These are phyloP conservation scores for Caenorhabditis sp. DNA, from an alignment of 2,888 invertebrate species.

Conservation along the genomic window DNA sequence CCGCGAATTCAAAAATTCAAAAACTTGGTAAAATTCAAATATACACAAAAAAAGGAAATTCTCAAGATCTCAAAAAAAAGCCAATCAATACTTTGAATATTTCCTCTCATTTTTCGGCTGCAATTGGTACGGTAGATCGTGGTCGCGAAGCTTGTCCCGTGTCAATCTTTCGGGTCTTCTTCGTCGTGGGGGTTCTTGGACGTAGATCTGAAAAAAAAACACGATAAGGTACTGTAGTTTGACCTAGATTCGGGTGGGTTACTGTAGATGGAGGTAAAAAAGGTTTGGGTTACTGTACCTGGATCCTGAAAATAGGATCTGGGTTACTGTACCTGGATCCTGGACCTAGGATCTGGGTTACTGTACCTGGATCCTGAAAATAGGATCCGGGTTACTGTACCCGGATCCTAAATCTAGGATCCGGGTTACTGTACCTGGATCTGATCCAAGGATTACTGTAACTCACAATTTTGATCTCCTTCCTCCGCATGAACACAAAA, in stretches of 20 bases:
- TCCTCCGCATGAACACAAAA: constrained; percentile 64
- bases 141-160: constrained; percentile 59
- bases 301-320: too few relatives aligned
- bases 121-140: constrained; percentile 67
- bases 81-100: constrained; percentile 2
- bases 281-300: too few relatives aligned
- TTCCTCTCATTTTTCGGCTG: constrained; percentile 37
- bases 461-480: constrained; percentile 68
- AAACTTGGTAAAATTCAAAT: too few relatives aligned
- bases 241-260: too few relatives aligned
- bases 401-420: too few relatives aligned
- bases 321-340: not conserved
- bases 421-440: not conserved
- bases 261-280: too few relatives aligned
- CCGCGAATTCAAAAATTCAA: too few relatives aligned
- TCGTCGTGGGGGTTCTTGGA: constrained; percentile 48
- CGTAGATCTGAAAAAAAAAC: constrained; percentile 59
- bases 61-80: constrained; percentile 6
- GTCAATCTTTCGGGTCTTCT: constrained; percentile 36
- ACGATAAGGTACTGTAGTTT: constrained; percentile 7
- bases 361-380: too few relatives aligned
- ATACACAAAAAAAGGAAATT: constrained; percentile 4
- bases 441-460: not conserved
- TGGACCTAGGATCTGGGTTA: too few relatives aligned
- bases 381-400: too few relatives aligned